Conservation (phyloP, 2,797 vertebrate genomes). For the Gymnodraco acuticeps region DNA sequence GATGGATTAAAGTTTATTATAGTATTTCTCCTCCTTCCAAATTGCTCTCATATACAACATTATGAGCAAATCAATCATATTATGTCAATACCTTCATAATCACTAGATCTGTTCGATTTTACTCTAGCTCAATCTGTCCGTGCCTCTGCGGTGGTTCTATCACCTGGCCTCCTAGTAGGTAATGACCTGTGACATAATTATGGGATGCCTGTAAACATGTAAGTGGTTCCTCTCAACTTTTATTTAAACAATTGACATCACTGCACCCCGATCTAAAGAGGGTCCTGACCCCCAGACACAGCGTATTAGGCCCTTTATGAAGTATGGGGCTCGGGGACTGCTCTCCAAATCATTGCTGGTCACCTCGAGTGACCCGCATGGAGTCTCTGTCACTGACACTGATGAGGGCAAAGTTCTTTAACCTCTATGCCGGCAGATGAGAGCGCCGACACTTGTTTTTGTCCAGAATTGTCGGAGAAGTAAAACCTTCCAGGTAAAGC, state of each 20-base stretch:
- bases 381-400: conserved; percentile 76
- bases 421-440: conserved; percentile 67
- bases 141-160: conserved; percentile 55
- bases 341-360: conserved; percentile 79
- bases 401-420: conserved; percentile 83
- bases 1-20: conserved; percentile 69
- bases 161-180: conserved; percentile 70
- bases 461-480: conserved; percentile 50
- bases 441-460: conserved; percentile 65
- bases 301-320: conserved; percentile 89
- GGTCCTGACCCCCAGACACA: conserved; percentile 86
- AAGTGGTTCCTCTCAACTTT: conserved; percentile 87
- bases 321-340: conserved; percentile 83
- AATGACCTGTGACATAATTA: conserved; percentile 86
- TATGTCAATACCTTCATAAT: conserved; percentile 76
- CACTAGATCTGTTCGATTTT: conserved; percentile 70
- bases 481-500: conserved; percentile 48
- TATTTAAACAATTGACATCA: conserved; percentile 90
- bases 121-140: conserved; percentile 48
- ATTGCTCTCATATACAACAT: conserved; percentile 68
- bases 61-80: conserved; percentile 77
- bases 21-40: conserved; percentile 44
- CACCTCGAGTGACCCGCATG: conserved; percentile 75
- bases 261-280: conserved; percentile 83
- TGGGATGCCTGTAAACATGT: conserved; percentile 83